A percentile compares a stretch with the other conserved stretches of the same genome.
These are phyloP conservation scores for Crotalus helleri DNA, from an alignment of 2,113 vertebrate species.

Conservation along the genomic window DNA sequence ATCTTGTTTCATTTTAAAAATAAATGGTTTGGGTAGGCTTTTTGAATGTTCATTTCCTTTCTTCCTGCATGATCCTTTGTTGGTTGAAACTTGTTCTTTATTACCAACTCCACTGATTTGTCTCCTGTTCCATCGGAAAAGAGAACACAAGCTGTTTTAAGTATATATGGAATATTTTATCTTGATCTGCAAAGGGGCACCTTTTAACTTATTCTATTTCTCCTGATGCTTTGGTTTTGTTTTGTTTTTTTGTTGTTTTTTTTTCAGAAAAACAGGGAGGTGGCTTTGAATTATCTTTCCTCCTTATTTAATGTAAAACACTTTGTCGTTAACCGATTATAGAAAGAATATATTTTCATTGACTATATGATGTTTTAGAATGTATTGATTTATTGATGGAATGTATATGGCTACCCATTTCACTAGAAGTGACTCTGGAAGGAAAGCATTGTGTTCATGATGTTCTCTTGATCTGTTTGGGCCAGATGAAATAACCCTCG, in stretches of 20 bases:
- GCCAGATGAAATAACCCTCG: neutral
- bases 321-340: neutral
- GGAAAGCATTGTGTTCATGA: neutral
- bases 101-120: neutral
- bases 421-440: neutral
- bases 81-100: neutral
- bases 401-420: neutral
- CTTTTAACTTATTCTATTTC: neutral
- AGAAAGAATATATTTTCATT: neutral
- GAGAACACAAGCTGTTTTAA: neutral
- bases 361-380: neutral
- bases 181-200: neutral
- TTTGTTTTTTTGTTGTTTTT: neutral
- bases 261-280: neutral
- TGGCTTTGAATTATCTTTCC: neutral
- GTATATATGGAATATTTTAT: neutral
- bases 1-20: neutral
- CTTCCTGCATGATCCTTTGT: neutral
- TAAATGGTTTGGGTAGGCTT: neutral
- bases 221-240: neutral
- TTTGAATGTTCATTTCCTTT: neutral
- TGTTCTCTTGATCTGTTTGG: neutral
- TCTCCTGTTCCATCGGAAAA: neutral
- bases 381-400: neutral
- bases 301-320: neutral